Conservation (phyloP, 2,797 vertebrate genomes). For the Ptychadena robeensis region DNA sequence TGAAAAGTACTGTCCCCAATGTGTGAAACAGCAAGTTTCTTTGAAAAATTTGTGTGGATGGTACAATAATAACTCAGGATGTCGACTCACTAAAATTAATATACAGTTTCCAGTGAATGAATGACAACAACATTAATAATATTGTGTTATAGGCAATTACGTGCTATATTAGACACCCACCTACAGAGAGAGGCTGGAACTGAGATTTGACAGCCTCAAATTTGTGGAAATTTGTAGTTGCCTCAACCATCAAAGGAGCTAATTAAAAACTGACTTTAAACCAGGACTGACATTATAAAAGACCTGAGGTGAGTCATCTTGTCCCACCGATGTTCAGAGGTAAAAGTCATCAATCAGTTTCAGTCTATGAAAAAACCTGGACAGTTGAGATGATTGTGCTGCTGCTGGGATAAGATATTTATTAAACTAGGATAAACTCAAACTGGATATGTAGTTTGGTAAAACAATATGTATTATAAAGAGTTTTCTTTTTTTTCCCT, state of each 20-base stretch:
- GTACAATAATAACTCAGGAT: neutral
- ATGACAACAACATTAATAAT: neutral
- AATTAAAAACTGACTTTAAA: slow-evolving; percentile 22
- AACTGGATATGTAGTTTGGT: neutral
- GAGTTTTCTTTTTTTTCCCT: no score
- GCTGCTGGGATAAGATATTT: neutral
- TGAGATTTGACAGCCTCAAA: slow-evolving; percentile 1
- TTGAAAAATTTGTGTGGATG: neutral
- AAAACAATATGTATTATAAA: neutral
- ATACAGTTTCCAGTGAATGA: neutral
- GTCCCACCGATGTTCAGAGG: slow-evolving; percentile 19
- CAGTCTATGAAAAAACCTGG: neutral
- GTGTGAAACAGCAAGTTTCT: neutral
- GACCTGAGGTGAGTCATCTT: slow-evolving; percentile 5
- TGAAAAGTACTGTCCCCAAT: no score
- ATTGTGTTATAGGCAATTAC: neutral
- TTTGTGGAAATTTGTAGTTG: neutral
- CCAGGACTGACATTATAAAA: slow-evolving; percentile 2
- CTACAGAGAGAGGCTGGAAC: neutral
- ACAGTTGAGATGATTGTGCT: neutral
- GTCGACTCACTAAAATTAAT: neutral
- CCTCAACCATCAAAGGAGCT: slow-evolving; percentile 33
- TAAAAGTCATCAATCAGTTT: slow-evolving; percentile 5
- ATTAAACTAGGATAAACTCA: neutral
- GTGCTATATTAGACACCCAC: neutral